Base-by-base conservation (phyloP, 2,113 vertebrate genomes). In the Myrmecobius fasciatus region DNA sequence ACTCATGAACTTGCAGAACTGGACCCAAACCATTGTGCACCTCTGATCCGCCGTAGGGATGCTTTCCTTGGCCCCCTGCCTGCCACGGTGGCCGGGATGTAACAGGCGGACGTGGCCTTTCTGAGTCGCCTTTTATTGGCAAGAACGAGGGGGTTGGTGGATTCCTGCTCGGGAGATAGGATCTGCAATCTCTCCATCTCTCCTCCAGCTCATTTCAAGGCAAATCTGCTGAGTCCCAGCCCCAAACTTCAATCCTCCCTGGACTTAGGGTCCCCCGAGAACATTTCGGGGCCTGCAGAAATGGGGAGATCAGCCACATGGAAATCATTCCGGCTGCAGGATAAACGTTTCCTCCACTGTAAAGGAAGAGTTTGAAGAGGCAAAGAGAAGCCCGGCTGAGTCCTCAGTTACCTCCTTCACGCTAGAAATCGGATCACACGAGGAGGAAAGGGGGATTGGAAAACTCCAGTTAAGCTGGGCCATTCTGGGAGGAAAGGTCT, bases 381-480 rank as follows among this genome's bases (percentile, higher is more conserved):
- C 6, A 67, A 94, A 96, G 88, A 31, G 2, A 47, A 48, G 88
- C 83, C n/a, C n/a, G 22, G 14, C 3, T 24, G 22, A 43, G 11
- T 20, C 1, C 43, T 46, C 91, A 96, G 89, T 89, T 93, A 93
- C 93, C 49, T 49, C 52, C 31, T 92, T 46, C 31, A 9, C 22
- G 25, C 90, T 93, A 92, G n/a, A 97, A 97, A 95, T 89, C 93
- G 93, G 47, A 53, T 91, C 93, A 94, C 88, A 25, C 3, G 49
- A 89, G 89, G 25, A 96, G 93, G 94, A 96, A 96, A 93, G 91
- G 60, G 94, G 94, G 94, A 93, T 25, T 46, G 56, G 93, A 96
- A 95, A 97, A 91, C 52, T 91, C 83, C 89, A 97, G 97, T 93
- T 89, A 97, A 97, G 90, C 92, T 43, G 36, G 83, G 95, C 56